A percentile compares a stretch with the other conserved stretches of the same genome.
Evolutionary conservation across 2,888 invertebrate genomes (phyloP).

Genomic region (Bellardia bayeri): DNA sequence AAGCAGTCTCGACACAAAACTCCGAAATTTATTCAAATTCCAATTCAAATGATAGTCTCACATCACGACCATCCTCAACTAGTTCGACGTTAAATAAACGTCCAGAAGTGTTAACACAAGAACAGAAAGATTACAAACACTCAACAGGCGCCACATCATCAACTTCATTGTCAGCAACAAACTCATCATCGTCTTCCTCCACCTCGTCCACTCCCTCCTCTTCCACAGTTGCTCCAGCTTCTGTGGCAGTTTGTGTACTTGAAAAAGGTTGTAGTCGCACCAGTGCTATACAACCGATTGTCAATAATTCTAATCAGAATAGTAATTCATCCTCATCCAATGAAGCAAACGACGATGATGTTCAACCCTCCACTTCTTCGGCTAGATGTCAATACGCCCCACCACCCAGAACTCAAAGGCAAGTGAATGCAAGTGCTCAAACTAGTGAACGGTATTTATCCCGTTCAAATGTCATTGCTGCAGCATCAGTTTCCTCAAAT

Average conservation of each 20-base stretch:
- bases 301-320: constrained; percentile 61
- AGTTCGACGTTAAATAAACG: constrained; percentile 73
- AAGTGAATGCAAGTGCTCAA: constrained; percentile 82
- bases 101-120: constrained; percentile 59
- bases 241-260: constrained; percentile 53
- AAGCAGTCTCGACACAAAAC: constrained; percentile 69
- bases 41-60: constrained; percentile 82
- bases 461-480: constrained; percentile 59
- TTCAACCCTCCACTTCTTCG: constrained; percentile 82
- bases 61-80: constrained; percentile 75
- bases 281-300: constrained; percentile 74
- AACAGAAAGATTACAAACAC: constrained; percentile 63
- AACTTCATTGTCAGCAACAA: constrained; percentile 75
- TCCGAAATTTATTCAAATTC: constrained; percentile 81
- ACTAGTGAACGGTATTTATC: constrained; percentile 81
- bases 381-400: constrained; percentile 82
- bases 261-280: constrained; percentile 81
- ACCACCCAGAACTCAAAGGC: constrained; percentile 78
- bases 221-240: constrained; percentile 41
- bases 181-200: constrained; percentile 41
- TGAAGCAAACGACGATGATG: constrained; percentile 75
- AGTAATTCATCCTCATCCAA: constrained; percentile 60
- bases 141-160: constrained; percentile 65
- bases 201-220: constrained; percentile 36
- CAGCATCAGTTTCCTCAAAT: constrained; percentile 37